These are phyloP conservation scores for Cyprinodon tularosa DNA, from an alignment of 2,113 vertebrate species.

Conservation along the genomic window DNA sequence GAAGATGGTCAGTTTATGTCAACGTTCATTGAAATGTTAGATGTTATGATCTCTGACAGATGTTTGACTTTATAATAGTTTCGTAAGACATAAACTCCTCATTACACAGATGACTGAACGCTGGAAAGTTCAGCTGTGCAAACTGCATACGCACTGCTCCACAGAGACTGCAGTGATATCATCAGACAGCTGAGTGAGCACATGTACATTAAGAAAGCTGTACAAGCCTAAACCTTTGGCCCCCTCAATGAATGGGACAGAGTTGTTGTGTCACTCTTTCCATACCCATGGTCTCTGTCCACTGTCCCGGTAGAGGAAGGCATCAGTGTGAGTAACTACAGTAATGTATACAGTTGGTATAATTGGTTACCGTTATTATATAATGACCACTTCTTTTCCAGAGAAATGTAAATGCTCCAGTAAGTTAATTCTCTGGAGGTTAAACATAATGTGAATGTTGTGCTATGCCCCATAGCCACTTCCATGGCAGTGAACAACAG, in stretches of 20 bases:
- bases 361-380: not conserved
- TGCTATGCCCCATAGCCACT: not conserved
- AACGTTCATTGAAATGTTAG: not conserved
- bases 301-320: not conserved
- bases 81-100: not conserved
- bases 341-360: not conserved
- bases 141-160: not conserved
- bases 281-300: not conserved
- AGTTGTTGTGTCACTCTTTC: not conserved
- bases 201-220: slow-evolving; percentile 1
- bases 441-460: not conserved
- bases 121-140: not conserved
- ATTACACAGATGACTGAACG: slow-evolving; percentile 3
- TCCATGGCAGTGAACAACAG: not conserved
- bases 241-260: not conserved
- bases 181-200: slow-evolving; percentile 1
- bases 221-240: not conserved
- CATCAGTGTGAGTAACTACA: not conserved
- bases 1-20: not conserved
- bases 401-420: not conserved
- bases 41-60: not conserved
- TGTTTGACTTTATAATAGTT: not conserved
- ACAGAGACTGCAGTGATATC: not conserved
- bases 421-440: not conserved
- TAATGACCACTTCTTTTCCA: not conserved